Percentiles rank a stretch among this genome's conserved stretches.
These are phyloP conservation scores for Gila robusta DNA, from an alignment of 2,797 vertebrate genomes.

Conservation along the genomic window DNA sequence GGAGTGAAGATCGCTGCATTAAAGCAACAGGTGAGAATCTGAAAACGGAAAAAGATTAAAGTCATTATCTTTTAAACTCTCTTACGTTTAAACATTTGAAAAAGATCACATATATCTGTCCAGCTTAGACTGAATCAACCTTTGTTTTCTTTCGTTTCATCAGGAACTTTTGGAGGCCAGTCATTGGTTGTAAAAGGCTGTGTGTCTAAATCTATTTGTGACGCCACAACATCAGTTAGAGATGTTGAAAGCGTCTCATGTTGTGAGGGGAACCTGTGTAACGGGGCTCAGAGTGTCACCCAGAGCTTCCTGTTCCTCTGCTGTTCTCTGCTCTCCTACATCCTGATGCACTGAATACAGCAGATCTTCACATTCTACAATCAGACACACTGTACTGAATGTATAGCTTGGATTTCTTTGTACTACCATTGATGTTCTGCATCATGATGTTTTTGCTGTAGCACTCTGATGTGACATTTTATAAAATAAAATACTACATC, in stretches of 20 bases:
- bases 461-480: too few species aligned
- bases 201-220: neutral
- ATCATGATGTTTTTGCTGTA: too few species aligned
- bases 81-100: neutral
- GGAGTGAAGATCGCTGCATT: neutral
- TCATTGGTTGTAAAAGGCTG: rapidly evolving
- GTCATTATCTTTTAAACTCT: neutral
- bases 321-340: too few species aligned
- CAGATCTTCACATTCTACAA: too few species aligned
- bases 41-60: neutral
- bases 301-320: neutral
- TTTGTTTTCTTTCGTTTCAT: neutral
- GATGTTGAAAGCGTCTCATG: rapidly evolving
- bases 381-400: too few species aligned
- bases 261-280: constrained; percentile 8
- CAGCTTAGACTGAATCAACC: too few species aligned
- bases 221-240: rapidly evolving
- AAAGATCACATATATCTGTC: too few species aligned
- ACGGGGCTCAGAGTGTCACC: neutral
- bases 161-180: rapidly evolving
- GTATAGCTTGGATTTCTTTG: too few species aligned
- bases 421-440: too few species aligned
- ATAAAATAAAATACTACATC: too few species aligned
- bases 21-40: neutral
- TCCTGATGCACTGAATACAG: too few species aligned